phyloP scores from a whole-genome alignment of 2,888 invertebrate species.

The Cantharis lateralis region DNA sequence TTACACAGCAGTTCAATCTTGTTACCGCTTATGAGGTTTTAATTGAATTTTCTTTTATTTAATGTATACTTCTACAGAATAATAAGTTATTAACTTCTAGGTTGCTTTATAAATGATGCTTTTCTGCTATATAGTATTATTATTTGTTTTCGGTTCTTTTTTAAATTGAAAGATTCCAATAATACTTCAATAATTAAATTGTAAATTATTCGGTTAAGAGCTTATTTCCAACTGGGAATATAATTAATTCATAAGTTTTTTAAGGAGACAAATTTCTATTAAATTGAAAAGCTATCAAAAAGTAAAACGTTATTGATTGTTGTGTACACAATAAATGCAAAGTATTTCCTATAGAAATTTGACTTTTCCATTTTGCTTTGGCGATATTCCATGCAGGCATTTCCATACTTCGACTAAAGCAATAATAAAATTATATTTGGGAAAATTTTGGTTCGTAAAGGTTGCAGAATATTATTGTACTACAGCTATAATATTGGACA shows the following conservation, averaged over 20 bases:
- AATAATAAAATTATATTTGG: background rate
- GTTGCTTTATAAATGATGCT: background rate
- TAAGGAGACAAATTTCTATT: background rate
- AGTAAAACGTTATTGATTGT: background rate
- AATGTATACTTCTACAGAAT: background rate
- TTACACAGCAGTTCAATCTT: conserved; percentile 1
- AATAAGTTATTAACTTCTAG: background rate
- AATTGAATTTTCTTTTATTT: conserved; percentile 2
- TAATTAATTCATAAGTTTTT: background rate
- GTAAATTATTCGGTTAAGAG: background rate
- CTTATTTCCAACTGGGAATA: background rate
- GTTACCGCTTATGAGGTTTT: conserved; percentile 4
- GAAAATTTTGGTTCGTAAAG: background rate
- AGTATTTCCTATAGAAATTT: background rate
- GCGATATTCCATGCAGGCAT: background rate
- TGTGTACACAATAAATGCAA: background rate
- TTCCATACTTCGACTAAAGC: background rate
- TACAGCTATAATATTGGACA: background rate
- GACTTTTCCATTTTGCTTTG: background rate
- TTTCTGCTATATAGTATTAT: background rate
- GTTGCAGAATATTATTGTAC: background rate
- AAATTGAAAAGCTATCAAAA: background rate
- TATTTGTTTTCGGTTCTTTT: background rate
- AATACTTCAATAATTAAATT: background rate
- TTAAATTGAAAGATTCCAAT: background rate